Percentiles rank a stretch among this genome's conserved stretches.
Conservation (phyloP, 2,113 vertebrate genomes). For the Muntiacus reevesi region DNA sequence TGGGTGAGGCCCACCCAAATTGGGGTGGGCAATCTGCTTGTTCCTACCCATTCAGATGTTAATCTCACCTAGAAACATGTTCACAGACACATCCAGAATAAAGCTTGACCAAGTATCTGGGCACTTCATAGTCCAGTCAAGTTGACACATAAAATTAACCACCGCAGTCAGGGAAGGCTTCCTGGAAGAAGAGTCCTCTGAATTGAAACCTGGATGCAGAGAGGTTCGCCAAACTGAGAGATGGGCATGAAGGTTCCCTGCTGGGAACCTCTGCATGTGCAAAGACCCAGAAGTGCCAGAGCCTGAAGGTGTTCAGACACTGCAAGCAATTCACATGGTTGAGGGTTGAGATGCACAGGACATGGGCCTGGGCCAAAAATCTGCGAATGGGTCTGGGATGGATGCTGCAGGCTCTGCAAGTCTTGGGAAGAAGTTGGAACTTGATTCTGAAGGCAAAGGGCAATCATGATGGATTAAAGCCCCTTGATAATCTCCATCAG, state of each 20-base stretch:
- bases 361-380: background rate
- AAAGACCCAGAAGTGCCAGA: background rate
- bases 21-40: background rate
- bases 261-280: background rate
- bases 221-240: background rate
- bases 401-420: background rate
- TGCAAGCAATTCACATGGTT: background rate
- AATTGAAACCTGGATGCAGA: background rate
- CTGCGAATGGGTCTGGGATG: too few relatives aligned
- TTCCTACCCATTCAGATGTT: background rate
- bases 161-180: background rate
- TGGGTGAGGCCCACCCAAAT: background rate
- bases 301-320: too few relatives aligned
- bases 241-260: background rate
- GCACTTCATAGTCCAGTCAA: background rate
- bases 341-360: background rate
- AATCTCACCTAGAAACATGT: background rate
- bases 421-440: background rate
- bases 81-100: background rate
- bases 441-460: background rate
- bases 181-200: background rate
- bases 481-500: background rate
- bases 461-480: too few relatives aligned
- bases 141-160: background rate
- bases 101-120: background rate